Evolutionary conservation across 2,888 invertebrate genomes (phyloP).

Genomic region (Scotopteryx bipunctaria): DNA sequence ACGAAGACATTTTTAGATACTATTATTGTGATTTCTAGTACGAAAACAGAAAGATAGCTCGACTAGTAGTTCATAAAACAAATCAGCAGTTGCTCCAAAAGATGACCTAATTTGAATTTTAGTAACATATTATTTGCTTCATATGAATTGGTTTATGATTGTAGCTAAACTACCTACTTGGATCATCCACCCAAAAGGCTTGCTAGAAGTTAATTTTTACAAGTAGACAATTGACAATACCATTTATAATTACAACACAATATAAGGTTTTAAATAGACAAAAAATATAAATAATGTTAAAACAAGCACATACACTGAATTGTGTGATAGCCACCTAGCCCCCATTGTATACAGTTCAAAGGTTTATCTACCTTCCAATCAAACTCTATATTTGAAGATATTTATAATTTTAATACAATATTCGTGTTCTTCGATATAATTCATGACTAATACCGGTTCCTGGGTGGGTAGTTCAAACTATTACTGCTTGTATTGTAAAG

Average conservation of each 20-base stretch:
- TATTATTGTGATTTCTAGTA: no score
- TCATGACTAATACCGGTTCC: slow-evolving; percentile 8
- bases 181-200: no score
- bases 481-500: not conserved
- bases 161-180: no score
- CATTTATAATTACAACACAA: not conserved
- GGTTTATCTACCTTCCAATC: not conserved
- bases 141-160: no score
- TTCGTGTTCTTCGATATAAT: not conserved
- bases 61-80: no score
- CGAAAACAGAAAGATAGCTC: no score
- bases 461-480: not conserved
- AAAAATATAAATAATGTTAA: slow-evolving; percentile 10
- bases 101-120: no score
- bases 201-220: not conserved
- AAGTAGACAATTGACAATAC: slow-evolving; percentile 1
- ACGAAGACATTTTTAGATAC: no score
- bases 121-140: no score
- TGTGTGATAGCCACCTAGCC: not conserved
- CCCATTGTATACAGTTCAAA: slow-evolving; percentile 7
- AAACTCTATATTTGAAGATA: not conserved
- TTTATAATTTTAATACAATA: not conserved
- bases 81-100: no score
- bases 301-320: slow-evolving; percentile 4
- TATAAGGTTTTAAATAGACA: not conserved